A percentile compares a stretch with the other conserved stretches of the same genome.
Conservation (phyloP, 2,888 invertebrate genomes). For the Temnothorax ravouxi region DNA sequence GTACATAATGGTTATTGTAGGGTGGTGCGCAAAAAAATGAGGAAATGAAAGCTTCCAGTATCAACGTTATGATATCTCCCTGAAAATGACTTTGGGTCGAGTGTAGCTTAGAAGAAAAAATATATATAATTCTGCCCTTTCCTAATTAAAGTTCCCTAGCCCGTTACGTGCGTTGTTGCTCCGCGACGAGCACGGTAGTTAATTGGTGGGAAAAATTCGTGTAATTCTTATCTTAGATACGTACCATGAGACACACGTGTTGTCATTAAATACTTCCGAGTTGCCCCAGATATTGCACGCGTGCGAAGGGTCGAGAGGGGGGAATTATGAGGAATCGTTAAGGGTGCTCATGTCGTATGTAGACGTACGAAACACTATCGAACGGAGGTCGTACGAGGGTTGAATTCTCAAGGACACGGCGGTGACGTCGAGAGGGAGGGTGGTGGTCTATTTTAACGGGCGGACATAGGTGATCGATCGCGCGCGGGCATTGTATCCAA, state of each 20-base stretch:
- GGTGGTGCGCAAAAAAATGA: conserved; percentile 25
- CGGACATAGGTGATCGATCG: conserved; percentile 73
- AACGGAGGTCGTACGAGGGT: conserved; percentile 51
- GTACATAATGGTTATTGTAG: conserved; percentile 47
- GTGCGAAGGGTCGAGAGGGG: conserved; percentile 40
- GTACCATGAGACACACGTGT: conserved; percentile 14
- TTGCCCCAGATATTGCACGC: neutral
- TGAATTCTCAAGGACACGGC: conserved; percentile 71
- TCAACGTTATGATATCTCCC: neutral
- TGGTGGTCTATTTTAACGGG: conserved; percentile 70
- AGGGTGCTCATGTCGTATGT: conserved; percentile 60
- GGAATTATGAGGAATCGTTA: conserved; percentile 54
- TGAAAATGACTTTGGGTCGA: neutral
- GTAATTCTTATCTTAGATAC: neutral
- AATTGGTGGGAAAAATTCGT: neutral
- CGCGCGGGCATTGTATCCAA: conserved; percentile 55
- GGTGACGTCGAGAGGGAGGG: conserved; percentile 69
- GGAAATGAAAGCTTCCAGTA: neutral
- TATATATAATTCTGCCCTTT: neutral
- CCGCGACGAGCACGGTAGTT: neutral
- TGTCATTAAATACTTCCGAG: neutral
- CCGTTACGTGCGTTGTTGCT: neutral
- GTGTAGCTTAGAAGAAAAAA: neutral
- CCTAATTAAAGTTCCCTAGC: neutral
- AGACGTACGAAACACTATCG: conserved; percentile 36